A percentile compares a stretch with the other conserved stretches of the same genome.
Conservation (phyloP, 2,888 invertebrate species). For the Lithophane socia region DNA sequence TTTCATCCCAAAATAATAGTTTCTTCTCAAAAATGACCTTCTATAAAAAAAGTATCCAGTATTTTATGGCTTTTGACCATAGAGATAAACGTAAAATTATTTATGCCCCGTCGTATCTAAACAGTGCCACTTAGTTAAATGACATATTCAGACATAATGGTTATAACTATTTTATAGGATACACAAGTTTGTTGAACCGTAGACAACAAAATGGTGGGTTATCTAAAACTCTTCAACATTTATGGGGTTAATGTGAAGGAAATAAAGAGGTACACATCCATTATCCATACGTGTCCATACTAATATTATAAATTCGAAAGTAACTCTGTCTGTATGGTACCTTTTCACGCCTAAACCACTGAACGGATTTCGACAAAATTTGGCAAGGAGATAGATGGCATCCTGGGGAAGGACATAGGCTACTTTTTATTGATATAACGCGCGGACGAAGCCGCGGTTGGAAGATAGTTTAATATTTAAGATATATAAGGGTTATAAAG, state of each 20-base stretch:
- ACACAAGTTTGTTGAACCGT: slow-evolving; percentile 49
- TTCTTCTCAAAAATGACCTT: background rate
- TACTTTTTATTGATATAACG: no score
- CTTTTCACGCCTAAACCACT: no score
- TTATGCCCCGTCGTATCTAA: slow-evolving; percentile 53
- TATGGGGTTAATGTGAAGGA: slow-evolving; percentile 29
- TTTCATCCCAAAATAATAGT: background rate
- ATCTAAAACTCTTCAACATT: slow-evolving; percentile 31
- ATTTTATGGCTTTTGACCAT: slow-evolving; percentile 39
- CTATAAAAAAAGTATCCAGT: slow-evolving; percentile 15
- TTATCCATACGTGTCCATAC: no score
- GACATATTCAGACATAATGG: slow-evolving; percentile 48
- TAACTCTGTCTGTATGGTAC: no score
- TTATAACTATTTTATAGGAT: slow-evolving; percentile 56
- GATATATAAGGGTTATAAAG: background rate
- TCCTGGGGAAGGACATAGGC: no score
- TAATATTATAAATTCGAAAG: no score
- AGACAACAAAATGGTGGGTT: slow-evolving; percentile 34
- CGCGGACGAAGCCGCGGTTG: no score
- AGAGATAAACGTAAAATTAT: slow-evolving; percentile 58
- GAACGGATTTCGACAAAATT: no score
- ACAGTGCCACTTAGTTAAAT: slow-evolving; percentile 62
- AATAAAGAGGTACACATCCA: background rate
- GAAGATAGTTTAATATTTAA: background rate
- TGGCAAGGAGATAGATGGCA: no score